Base-by-base conservation (phyloP, 2,888 invertebrate species). In the Drosophila emarginata region DNA sequence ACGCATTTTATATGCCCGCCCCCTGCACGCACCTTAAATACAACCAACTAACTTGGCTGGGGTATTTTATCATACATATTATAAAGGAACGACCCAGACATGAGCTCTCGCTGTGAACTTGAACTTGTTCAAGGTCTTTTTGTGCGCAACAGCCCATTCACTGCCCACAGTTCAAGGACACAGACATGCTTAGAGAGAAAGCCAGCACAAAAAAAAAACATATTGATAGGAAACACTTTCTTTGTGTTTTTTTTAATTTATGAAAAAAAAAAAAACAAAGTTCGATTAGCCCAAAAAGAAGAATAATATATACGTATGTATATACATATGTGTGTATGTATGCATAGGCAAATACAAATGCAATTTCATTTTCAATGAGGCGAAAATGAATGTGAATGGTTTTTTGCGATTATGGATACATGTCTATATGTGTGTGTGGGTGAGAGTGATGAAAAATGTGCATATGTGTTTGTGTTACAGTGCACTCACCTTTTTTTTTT, bases 71-170 rank as follows among this genome's bases (percentile, higher is more conserved):
- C 5, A 26, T 28, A n/a, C 40, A 23, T 7, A 4, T 15, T 32
- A 40, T 39, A 36, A 65, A 65, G 59, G 59, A 65, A 65, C 72
- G 67, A 73, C 73, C 72, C 72, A 83, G 75, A 75, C 75, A 39
- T 52, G 39, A 64, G 60, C 67, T 71, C 60, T 60, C 67, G 45
- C 21, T 18, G 11, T 78, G 77, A 82, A 82, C 87, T 82, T 82
- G 82, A 82, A 82, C 82, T 85, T 76, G 54, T 76, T 87, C 82
- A 82, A 82, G 87, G 82, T 73, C 82, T 81, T 59, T 74, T 51
- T 67, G 50, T 74, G 67, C 64, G 68, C 52, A 14, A 14, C 12
- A 21, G n/a, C 57, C 54, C 60, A 32, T 37, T 37, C 65, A 64
- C 50, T 56, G 53, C 74, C 77, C 59, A 67, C 73, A 68, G 79